Conservation (phyloP, 2,797 vertebrate genomes). For the Betta splendens region DNA sequence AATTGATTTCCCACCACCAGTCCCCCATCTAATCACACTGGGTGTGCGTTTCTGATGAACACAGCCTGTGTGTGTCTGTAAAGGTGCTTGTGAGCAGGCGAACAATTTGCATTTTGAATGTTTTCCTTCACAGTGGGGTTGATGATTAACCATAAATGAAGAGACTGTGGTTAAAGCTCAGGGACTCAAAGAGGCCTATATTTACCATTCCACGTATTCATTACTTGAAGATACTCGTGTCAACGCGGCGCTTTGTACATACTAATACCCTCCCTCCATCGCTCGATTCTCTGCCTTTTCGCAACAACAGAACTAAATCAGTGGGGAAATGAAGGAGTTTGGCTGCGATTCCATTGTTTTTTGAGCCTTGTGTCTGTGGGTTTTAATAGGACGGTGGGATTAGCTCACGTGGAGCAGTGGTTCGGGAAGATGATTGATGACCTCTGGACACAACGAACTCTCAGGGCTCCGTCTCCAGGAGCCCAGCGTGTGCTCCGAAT, state of each 20-base stretch:
- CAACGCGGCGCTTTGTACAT: slow-evolving; percentile 41
- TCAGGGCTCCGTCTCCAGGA: slow-evolving; percentile 14
- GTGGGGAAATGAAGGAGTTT: slow-evolving; percentile 6
- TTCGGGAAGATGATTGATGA: slow-evolving; percentile 38
- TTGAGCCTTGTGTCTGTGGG: slow-evolving; percentile 13
- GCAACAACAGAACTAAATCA: slow-evolving; percentile 13
- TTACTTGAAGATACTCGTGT: slow-evolving; percentile 56
- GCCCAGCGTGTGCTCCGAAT: not conserved
- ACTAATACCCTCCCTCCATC: slow-evolving; percentile 33
- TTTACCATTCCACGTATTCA: slow-evolving; percentile 60
- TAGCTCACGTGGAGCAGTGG: slow-evolving; percentile 26
- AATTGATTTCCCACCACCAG: slow-evolving; percentile 67
- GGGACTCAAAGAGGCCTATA: slow-evolving; percentile 37
- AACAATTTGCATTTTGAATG: slow-evolving; percentile 80
- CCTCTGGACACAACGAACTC: slow-evolving; percentile 19
- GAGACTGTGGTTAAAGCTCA: slow-evolving; percentile 53
- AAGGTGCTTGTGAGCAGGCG: slow-evolving; percentile 34
- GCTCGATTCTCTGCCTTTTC: not conserved
- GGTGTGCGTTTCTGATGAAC: slow-evolving; percentile 45
- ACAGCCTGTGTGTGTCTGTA: slow-evolving; percentile 10
- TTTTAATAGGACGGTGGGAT: slow-evolving; percentile 18
- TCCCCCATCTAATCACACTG: slow-evolving; percentile 63
- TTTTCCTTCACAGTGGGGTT: slow-evolving; percentile 68
- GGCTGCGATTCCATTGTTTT: slow-evolving; percentile 34
- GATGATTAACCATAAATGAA: slow-evolving; percentile 68